Percentiles rank a stretch among this genome's conserved stretches.
phyloP scores from a whole-genome alignment of 2,113 vertebrate species.

The Prunella himalayana region DNA sequence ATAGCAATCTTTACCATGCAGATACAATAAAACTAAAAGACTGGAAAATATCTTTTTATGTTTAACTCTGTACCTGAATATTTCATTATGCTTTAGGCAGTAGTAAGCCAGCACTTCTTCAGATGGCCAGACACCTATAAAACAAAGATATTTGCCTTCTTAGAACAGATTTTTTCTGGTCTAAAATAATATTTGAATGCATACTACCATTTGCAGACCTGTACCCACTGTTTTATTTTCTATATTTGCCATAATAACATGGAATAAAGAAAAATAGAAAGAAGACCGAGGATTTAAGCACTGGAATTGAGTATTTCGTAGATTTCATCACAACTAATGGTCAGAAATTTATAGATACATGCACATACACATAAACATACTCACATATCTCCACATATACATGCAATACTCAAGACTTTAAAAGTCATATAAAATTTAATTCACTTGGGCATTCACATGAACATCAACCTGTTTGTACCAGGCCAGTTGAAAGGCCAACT shows the following conservation, averaged over 20 bases:
- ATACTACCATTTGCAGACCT: background rate
- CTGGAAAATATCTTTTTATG: constrained; percentile 48
- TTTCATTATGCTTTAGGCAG: constrained; percentile 86
- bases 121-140: constrained; percentile 93
- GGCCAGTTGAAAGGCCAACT: background rate
- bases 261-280: background rate
- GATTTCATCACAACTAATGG: background rate
- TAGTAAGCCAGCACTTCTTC: constrained; percentile 97
- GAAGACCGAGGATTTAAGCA: background rate
- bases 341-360: background rate
- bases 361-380: background rate
- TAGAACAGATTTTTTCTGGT: background rate
- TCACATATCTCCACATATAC: background rate
- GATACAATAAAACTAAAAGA: constrained; percentile 54
- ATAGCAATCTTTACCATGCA: constrained; percentile 61
- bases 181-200: background rate
- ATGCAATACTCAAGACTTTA: background rate
- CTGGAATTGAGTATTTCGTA: background rate
- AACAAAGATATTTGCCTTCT: constrained; percentile 1
- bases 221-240: background rate
- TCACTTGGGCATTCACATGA: background rate
- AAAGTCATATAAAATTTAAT: background rate
- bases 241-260: background rate
- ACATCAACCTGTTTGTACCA: background rate
- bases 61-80: constrained; percentile 83